These are phyloP conservation scores for Lophius americanus DNA, from an alignment of 2,797 vertebrate species.

Conservation along the genomic window DNA sequence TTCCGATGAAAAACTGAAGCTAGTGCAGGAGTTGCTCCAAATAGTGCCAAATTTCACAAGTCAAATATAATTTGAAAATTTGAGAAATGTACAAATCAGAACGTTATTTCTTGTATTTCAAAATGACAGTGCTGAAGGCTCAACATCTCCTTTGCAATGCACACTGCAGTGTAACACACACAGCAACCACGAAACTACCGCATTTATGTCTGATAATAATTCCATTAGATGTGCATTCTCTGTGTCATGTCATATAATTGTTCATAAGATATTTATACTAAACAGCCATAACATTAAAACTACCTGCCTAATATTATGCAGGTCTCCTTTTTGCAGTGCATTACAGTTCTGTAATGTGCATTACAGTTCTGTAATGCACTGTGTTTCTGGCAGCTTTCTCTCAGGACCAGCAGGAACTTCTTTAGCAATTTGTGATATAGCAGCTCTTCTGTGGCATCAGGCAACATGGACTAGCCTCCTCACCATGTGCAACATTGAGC, in stretches of 20 bases:
- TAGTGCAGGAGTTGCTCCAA: not conserved
- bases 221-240: not conserved
- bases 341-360: too few species aligned
- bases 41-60: not conserved
- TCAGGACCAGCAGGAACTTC: too few species aligned
- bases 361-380: too few species aligned
- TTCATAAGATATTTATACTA: not conserved
- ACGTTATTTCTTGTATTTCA: not conserved
- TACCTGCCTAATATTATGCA: too few species aligned
- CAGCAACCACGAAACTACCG: not conserved
- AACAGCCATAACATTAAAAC: too few species aligned
- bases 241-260: not conserved
- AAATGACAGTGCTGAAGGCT: not conserved
- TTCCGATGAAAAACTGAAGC: constrained; percentile 15
- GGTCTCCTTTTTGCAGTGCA: too few species aligned
- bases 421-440: too few species aligned
- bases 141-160: not conserved
- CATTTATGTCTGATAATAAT: not conserved
- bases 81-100: not conserved
- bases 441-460: too few species aligned
- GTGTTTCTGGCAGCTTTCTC: too few species aligned
- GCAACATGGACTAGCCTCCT: too few species aligned
- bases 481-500: too few species aligned
- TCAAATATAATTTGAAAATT: not conserved
- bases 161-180: not conserved